These are phyloP conservation scores for Drosophila mimetica DNA, from an alignment of 2,888 invertebrate species.

Conservation along the genomic window DNA sequence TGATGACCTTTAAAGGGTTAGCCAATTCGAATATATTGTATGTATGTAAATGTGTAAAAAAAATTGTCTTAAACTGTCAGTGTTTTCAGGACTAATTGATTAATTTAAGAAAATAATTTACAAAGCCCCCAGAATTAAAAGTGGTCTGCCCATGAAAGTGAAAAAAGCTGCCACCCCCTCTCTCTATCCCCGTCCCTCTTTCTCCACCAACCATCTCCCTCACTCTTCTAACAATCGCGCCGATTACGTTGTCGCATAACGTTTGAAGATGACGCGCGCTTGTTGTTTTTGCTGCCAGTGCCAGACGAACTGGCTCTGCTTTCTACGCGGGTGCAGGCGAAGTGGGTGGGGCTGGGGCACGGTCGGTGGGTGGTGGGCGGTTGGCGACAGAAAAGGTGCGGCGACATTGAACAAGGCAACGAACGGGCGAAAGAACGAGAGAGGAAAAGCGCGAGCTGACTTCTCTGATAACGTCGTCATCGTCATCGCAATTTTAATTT, in stretches of 20 bases:
- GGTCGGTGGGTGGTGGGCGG: constrained; percentile 1
- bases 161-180: neutral
- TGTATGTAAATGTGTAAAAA: too few relatives aligned
- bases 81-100: neutral
- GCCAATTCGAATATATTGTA: too few relatives aligned
- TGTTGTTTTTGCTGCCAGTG: constrained; percentile 53
- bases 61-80: neutral
- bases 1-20: too few relatives aligned
- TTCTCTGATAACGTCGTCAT: constrained; percentile 49
- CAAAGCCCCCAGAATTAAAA: neutral
- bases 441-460: constrained; percentile 18
- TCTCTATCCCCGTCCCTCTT: neutral
- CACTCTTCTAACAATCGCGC: constrained; percentile 25
- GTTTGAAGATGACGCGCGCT: constrained; percentile 71
- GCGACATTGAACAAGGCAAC: constrained; percentile 62
- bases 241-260: constrained; percentile 60
- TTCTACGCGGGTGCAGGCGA: constrained; percentile 18
- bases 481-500: constrained; percentile 75
- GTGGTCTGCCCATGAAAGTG: neutral
- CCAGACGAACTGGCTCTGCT: constrained; percentile 71
- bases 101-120: neutral
- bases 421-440: constrained; percentile 47
- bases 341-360: constrained; percentile 30
- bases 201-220: neutral
- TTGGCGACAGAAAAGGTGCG: constrained; percentile 56